Evolutionary conservation across 2,797 vertebrate species (phyloP).

Genomic region (Brachymystax lenok): DNA sequence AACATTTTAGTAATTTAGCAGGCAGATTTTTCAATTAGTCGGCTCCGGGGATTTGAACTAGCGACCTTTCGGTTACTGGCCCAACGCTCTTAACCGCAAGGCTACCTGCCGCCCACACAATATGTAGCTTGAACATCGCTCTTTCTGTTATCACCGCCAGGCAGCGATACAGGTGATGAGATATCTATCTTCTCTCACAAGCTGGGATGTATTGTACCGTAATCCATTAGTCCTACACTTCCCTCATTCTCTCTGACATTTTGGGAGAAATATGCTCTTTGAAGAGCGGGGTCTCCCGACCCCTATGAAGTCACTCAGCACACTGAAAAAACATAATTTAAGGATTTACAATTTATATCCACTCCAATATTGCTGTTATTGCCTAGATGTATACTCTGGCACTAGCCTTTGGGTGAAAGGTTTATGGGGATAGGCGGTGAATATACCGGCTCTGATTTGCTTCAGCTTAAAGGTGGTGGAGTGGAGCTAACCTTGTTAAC

Average conservation of each 20-base stretch:
- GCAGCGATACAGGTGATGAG: not conserved
- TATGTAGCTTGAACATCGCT: constrained; percentile 5
- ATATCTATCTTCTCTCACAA: not conserved
- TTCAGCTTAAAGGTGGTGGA: constrained; percentile 54
- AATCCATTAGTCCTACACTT: constrained; percentile 14
- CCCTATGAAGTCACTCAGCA: constrained; percentile 57
- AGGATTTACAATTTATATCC: constrained; percentile 63
- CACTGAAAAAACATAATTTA: constrained; percentile 63
- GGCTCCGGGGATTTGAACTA: no score
- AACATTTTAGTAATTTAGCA: no score
- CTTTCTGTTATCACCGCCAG: constrained; percentile 8
- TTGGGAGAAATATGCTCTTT: constrained; percentile 5
- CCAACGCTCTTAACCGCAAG: no score
- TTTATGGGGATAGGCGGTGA: constrained; percentile 67
- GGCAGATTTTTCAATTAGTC: no score
- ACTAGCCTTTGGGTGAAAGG: constrained; percentile 66
- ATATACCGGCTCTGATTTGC: constrained; percentile 66
- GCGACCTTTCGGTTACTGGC: no score
- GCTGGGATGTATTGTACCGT: not conserved
- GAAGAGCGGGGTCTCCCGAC: constrained; percentile 60
- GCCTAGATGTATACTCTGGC: constrained; percentile 67
- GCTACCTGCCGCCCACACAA: not conserved
- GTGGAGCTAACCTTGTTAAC: constrained; percentile 76
- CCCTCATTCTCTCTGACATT: constrained; percentile 8
- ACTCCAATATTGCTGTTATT: constrained; percentile 68